A percentile compares a stretch with the other conserved stretches of the same genome.
Conservation (phyloP, 2,888 invertebrate genomes). For the Patella pellucida region DNA sequence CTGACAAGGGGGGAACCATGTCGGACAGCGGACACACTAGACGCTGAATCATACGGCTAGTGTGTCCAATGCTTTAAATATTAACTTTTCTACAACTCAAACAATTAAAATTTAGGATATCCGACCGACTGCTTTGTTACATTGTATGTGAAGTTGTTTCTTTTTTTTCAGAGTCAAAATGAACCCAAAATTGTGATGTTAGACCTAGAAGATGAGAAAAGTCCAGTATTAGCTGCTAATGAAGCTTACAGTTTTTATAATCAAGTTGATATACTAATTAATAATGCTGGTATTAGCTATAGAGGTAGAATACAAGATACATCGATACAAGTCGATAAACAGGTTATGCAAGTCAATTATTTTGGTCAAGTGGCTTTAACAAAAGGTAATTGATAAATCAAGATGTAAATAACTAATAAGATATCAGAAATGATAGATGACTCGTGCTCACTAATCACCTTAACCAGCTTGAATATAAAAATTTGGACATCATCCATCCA, state of each 20-base stretch:
- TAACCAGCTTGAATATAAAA: too few species aligned
- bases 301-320: conserved; percentile 84
- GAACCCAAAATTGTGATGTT: conserved; percentile 71
- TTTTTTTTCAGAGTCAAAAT: conserved; percentile 11
- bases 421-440: too few species aligned
- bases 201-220: conserved; percentile 82
- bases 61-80: not conserved
- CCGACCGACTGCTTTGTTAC: too few species aligned
- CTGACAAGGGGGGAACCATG: too few species aligned
- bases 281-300: conserved; percentile 87
- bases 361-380: conserved; percentile 92
- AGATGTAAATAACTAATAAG: too few species aligned
- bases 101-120: not conserved
- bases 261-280: conserved; percentile 87
- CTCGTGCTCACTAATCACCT: too few species aligned
- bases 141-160: not conserved
- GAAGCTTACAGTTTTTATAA: conserved; percentile 73
- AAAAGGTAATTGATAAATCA: conserved; percentile 78
- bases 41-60: conserved; percentile 11
- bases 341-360: conserved; percentile 94
- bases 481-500: too few species aligned
- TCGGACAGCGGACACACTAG: not conserved
- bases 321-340: conserved; percentile 84
- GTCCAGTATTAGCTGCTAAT: conserved; percentile 77
- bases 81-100: not conserved